Percentiles rank a stretch among this genome's conserved stretches.
Conservation (phyloP, 2,797 vertebrate species). For the Halcyon leucocephala region DNA sequence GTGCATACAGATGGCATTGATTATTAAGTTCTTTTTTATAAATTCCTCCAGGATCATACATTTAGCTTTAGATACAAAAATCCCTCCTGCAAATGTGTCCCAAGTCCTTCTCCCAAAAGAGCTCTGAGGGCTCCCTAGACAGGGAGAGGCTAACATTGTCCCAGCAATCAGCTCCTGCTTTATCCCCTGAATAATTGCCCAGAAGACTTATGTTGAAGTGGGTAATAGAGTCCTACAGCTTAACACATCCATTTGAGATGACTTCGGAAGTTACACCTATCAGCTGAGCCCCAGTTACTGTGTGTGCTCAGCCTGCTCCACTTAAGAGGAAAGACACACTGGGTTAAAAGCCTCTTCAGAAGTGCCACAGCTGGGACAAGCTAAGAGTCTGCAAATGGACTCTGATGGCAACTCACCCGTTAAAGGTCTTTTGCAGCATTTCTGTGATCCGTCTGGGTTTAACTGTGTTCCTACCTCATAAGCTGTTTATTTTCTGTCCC, state of each 20-base stretch:
- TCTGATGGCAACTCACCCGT: neutral
- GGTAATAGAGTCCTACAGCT: accelerated
- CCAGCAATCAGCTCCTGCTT: neutral
- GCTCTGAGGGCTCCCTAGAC: neutral
- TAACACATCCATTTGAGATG: neutral
- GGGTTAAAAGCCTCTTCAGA: neutral
- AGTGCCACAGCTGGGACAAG: neutral
- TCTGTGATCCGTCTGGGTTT: neutral
- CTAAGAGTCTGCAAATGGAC: neutral
- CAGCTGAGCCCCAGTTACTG: neutral
- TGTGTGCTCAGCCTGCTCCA: neutral
- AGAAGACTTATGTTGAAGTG: neutral
- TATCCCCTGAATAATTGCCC: neutral
- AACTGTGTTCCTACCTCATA: neutral
- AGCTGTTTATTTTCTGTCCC: neutral
- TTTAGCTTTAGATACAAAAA: neutral
- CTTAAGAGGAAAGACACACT: neutral
- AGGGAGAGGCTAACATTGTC: neutral
- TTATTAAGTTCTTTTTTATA: neutral
- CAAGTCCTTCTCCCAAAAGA: neutral
- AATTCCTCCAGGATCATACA: neutral
- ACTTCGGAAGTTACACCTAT: neutral
- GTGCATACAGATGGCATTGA: neutral
- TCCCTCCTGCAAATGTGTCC: neutral
- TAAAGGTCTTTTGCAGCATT: neutral